phyloP scores from a whole-genome alignment of 2,888 invertebrate species.

The Microplitis deprimator region DNA sequence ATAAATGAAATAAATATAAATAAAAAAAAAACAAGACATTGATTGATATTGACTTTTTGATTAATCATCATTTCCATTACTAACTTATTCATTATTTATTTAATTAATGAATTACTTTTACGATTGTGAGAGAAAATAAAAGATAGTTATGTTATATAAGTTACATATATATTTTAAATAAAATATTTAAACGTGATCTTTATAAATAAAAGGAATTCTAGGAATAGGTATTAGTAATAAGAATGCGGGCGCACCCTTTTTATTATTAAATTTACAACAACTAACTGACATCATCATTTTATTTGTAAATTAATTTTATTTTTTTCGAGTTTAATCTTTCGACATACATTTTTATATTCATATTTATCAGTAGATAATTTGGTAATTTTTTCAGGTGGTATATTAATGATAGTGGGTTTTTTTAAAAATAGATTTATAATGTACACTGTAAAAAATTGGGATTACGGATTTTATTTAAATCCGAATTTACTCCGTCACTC shows the following conservation, averaged over 20 bases:
- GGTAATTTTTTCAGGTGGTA: too few relatives aligned
- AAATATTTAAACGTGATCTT: not conserved
- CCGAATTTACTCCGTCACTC: too few relatives aligned
- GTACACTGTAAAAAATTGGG: too few relatives aligned
- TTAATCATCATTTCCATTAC: constrained; percentile 34
- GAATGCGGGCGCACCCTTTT: not conserved
- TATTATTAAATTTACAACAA: not conserved
- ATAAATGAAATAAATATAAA: constrained; percentile 7
- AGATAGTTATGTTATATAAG: not conserved
- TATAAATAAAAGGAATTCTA: not conserved
- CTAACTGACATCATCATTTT: not conserved
- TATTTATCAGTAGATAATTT: too few relatives aligned
- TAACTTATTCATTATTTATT: constrained; percentile 11
- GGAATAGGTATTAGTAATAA: not conserved
- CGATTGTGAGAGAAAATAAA: not conserved
- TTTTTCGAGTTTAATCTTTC: not conserved
- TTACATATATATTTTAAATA: not conserved
- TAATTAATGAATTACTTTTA: not conserved
- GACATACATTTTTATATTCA: too few relatives aligned
- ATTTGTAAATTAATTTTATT: not conserved
- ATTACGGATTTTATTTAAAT: too few relatives aligned
- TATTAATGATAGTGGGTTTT: too few relatives aligned
- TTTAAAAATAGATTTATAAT: too few relatives aligned
- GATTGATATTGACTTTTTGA: not conserved
- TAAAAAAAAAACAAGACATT: not conserved